phyloP scores from a whole-genome alignment of 2,113 vertebrate genomes.

The Panthera tigris region DNA sequence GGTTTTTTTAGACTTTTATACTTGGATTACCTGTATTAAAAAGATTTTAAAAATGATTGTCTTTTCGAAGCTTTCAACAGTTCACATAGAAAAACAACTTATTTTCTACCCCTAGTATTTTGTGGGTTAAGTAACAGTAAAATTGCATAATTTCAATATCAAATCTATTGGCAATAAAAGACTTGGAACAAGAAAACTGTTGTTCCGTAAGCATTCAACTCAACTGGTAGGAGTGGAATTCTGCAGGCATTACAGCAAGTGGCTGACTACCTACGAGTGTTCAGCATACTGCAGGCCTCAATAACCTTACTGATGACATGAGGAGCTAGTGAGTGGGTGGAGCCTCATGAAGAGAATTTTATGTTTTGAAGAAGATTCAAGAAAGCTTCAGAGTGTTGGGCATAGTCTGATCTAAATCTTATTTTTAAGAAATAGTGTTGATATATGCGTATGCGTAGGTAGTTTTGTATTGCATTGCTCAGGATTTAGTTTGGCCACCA shows the following conservation, averaged over 20 bases:
- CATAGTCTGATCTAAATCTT: background rate
- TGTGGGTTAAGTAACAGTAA: background rate
- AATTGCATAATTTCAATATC: slow-evolving; percentile 11
- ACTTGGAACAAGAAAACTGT: background rate
- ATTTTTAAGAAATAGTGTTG: background rate
- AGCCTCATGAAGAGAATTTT: slow-evolving; percentile 10
- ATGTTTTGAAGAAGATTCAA: slow-evolving; percentile 22
- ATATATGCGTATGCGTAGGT: background rate
- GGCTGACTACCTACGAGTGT: background rate
- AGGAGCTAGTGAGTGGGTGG: background rate
- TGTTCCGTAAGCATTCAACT: background rate
- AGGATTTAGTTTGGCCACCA: background rate
- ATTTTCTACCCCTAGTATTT: background rate
- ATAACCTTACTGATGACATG: background rate
- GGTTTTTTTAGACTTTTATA: background rate
- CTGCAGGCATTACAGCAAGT: background rate
- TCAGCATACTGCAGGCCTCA: background rate
- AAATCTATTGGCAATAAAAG: background rate
- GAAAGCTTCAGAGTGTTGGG: background rate
- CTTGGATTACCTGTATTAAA: background rate
- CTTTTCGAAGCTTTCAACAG: background rate
- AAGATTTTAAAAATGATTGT: background rate
- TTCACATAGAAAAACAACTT: background rate
- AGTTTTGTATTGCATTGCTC: background rate
- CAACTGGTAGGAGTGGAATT: background rate